phyloP scores from a whole-genome alignment of 2,888 invertebrate species.

The Himalopsyche anomala region DNA sequence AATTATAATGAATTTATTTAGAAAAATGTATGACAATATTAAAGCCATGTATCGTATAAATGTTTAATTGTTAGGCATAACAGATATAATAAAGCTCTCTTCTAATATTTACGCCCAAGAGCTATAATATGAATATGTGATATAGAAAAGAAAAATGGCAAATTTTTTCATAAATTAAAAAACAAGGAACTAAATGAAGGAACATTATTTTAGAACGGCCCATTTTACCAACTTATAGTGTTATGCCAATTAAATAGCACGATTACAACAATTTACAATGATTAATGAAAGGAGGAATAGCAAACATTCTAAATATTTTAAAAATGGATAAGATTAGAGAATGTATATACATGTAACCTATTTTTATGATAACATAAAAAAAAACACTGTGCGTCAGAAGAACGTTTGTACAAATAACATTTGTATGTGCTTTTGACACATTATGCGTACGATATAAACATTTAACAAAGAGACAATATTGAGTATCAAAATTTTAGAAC shows the following conservation, averaged over 20 bases:
- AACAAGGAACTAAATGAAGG: background rate
- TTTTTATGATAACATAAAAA: conserved; percentile 27
- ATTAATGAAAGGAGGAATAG: conserved; percentile 15
- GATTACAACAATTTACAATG: background rate
- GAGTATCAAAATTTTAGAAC: conserved; percentile 34
- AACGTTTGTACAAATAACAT: conserved; percentile 34
- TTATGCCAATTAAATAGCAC: background rate
- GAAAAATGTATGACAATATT: too few relatives aligned
- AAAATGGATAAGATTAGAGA: conserved; percentile 20
- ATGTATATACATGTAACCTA: conserved; percentile 25
- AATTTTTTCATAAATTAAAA: too few relatives aligned
- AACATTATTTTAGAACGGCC: conserved; percentile 19
- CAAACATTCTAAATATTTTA: conserved; percentile 14
- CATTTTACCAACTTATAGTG: background rate
- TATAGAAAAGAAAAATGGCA: too few relatives aligned
- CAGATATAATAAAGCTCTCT: too few relatives aligned
- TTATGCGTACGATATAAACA: background rate
- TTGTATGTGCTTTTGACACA: conserved; percentile 31
- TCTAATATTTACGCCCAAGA: too few relatives aligned
- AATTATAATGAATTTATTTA: too few relatives aligned
- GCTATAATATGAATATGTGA: too few relatives aligned
- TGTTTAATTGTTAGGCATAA: too few relatives aligned
- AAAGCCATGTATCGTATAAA: too few relatives aligned
- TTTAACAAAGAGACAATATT: conserved; percentile 25
- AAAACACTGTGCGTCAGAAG: conserved; percentile 30